Evolutionary conservation across 2,797 vertebrate genomes (phyloP), one percentile per base, ranked within the genome.

Genomic region (Oryzias sinensis): DNA sequence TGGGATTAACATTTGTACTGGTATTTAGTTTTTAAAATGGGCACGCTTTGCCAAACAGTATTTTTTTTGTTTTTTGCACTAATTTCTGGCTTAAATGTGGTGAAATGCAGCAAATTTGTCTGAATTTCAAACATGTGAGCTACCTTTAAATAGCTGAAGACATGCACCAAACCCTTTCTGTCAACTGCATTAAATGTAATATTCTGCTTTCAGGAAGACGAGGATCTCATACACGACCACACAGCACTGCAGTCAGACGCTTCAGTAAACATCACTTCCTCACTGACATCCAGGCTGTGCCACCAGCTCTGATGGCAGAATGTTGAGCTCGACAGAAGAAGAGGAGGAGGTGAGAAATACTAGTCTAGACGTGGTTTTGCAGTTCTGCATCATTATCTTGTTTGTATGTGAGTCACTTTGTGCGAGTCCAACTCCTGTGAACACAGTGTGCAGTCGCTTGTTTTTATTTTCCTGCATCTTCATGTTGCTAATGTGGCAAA

Each of bases 281-380:
- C 47, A 50, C 60, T 27, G 46, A 70, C 59, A 49, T 43, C 42
- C 51, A 54, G 71, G 0, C 49, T 40, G 54, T 13, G 20, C 51
- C 48, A 59, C 50, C 40, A 33, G 64, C 53, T 70, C 44, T 69
- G 63, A 72, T 53, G 67, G 59, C 53, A 56, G 56, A 77, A 74
- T 62, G 74, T 54, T 42, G 67, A 84, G 70, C 50, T 4, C 79
- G 71, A 81, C 80, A 77, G 75, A 75, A 78, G 73, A 65, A 49
- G 82, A 81, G 78, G 83, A 84, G 83, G 80, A 79, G 74, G 82
- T 82, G 85, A 80, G 75, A 82, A 74, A 64, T 24, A 59, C 15
- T 53, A 11, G 81, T 83, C 83, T 86, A 81, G 83, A 85, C 81
- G 16, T 57, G 65, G 72, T 62, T 56, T 56, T 72, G 56, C 56